Base-by-base conservation (phyloP, 2,797 vertebrate species). In the Gouania willdenowi region DNA sequence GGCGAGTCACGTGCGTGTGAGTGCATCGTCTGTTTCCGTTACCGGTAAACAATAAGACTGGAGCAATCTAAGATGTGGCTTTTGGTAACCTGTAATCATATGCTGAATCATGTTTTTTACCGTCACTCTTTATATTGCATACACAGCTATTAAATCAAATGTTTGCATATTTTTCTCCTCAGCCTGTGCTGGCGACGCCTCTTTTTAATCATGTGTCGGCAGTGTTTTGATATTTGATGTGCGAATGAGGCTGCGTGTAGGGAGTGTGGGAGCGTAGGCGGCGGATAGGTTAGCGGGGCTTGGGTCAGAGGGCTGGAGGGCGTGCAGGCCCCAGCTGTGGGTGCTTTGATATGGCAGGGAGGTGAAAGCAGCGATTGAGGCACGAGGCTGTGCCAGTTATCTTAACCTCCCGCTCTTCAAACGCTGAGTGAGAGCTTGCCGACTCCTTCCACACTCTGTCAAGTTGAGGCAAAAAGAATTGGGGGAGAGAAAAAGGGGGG, bases 401-500 rank as follows among this genome's bases (percentile, higher is more conserved):
- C 90, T 90, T 89, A 89, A 91, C 88, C 92, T 91, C 84, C 81
- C 85, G 84, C 88, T 87, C 90, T 88, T 93, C 88, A 91, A 91
- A 92, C 83, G 69, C 66, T 7, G 29, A 57, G 50, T 20, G 26
- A 66, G 58, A 48, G 55, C 58, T 63, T 35, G 66, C 69, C 47
- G 32, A 66, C 68, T 42, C 39, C 63, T 41, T 37, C 32, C 38
- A 41, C 58, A 10, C 19, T 18, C 52, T 32, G 7, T 61, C 43
- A 41, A n/a, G 34, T 42, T 41, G 47, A 59, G 58, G 69, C 60
- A 64, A 58, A n/a, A 44, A 67, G 56, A 65, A 66, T 56, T 28
- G 66, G 33, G 41, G 37, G 47, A 8, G 50, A 41, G 51, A 27
- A 28, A 28, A 32, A 12, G 22, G 15, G 31, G 28, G 28, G 37